phyloP scores from a whole-genome alignment of 2,888 invertebrate species.

The Drosophila melanocephala region DNA sequence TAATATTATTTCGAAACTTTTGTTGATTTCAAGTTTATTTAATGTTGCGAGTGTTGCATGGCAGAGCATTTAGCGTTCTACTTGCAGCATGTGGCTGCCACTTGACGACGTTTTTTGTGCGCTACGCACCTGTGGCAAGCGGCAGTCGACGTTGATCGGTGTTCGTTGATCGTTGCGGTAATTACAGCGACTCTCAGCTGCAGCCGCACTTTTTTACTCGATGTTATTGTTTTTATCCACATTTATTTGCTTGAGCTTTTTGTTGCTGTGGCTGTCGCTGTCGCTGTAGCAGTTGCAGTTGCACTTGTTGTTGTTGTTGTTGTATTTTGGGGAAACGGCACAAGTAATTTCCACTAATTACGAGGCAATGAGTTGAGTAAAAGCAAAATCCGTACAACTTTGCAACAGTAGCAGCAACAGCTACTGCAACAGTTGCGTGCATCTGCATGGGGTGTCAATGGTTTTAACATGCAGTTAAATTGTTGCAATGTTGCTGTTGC shows the following conservation, averaged over 20 bases:
- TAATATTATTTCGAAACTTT: neutral
- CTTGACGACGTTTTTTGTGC: constrained; percentile 43
- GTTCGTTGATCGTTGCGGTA: constrained; percentile 51
- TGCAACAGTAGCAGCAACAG: constrained; percentile 28
- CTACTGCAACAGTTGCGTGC: constrained; percentile 45
- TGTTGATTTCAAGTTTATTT: no score
- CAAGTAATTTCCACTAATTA: constrained; percentile 81
- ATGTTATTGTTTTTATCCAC: constrained; percentile 11
- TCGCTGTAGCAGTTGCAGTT: constrained; percentile 3
- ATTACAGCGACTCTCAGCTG: constrained; percentile 56
- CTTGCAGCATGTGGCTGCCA: constrained; percentile 10
- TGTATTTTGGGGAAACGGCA: constrained; percentile 61
- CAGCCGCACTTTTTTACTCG: constrained; percentile 30
- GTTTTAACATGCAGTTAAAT: constrained; percentile 22
- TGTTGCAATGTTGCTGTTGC: constrained; percentile 12
- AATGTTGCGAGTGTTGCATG: neutral
- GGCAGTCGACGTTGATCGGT: constrained; percentile 42
- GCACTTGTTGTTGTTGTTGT: constrained; percentile 5
- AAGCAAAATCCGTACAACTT: constrained; percentile 52
- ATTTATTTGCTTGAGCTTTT: constrained; percentile 11
- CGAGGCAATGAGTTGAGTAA: constrained; percentile 77
- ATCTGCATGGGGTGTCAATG: constrained; percentile 56
- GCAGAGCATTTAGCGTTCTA: constrained; percentile 34
- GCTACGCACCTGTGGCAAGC: constrained; percentile 62
- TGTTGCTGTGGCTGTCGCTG: constrained; percentile 2